A percentile compares a stretch with the other conserved stretches of the same genome.
These are phyloP conservation scores for Oreonectes daqikongensis DNA, from an alignment of 2,797 vertebrate species.

Conservation along the genomic window DNA sequence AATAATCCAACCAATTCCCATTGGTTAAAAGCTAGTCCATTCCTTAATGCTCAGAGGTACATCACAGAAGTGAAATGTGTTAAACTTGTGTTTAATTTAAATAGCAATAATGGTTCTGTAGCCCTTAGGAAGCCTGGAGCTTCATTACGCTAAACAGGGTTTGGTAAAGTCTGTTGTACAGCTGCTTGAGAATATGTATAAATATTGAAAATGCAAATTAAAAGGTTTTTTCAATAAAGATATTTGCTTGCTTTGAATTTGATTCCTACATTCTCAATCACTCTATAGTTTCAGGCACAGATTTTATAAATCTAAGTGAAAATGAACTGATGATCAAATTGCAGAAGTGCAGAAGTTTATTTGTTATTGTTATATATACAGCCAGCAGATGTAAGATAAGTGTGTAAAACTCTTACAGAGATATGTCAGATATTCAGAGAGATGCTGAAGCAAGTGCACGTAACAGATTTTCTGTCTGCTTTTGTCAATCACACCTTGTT, in stretches of 20 bases:
- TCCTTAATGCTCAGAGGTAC: not conserved
- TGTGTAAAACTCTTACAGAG: no score
- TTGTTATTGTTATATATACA: not conserved
- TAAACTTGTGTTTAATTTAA: not conserved
- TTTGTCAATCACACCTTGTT: conserved; percentile 4
- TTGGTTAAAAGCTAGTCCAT: not conserved
- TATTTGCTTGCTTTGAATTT: conserved; percentile 5
- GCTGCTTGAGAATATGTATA: not conserved
- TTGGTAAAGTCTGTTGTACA: conserved; percentile 27
- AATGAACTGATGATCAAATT: not conserved
- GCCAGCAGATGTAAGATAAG: no score
- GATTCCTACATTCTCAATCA: not conserved
- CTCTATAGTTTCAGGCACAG: not conserved
- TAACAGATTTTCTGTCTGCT: not conserved
- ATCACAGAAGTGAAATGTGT: not conserved
- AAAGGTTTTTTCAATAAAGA: conserved; percentile 25
- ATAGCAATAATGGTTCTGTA: conserved; percentile 40
- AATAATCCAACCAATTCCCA: not conserved
- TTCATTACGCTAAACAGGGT: conserved; percentile 20
- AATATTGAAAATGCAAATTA: not conserved
- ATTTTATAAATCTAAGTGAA: not conserved
- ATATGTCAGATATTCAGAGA: no score
- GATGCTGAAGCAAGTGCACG: not conserved
- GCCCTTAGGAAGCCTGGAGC: conserved; percentile 49
- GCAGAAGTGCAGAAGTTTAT: not conserved